These are phyloP conservation scores for Mesoligia furuncula DNA, from an alignment of 2,888 invertebrate genomes.

Conservation along the genomic window DNA sequence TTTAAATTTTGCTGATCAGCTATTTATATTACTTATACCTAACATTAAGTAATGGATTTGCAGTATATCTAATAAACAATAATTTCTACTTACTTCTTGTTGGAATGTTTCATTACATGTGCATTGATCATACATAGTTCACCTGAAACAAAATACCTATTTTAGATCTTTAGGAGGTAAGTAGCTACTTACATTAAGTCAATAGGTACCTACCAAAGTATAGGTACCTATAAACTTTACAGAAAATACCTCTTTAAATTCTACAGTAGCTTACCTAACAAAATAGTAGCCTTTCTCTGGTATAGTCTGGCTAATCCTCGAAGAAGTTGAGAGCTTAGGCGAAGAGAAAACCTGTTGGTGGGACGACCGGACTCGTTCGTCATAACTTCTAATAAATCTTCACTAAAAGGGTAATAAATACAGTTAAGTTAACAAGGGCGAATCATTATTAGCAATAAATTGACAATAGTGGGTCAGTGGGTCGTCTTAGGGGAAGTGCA, in stretches of 20 bases:
- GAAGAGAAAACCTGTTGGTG: constrained; percentile 82
- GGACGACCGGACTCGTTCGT: constrained; percentile 83
- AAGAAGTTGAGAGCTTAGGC: constrained; percentile 84
- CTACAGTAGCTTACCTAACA: constrained; percentile 74
- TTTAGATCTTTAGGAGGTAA: background rate
- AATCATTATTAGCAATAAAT: background rate
- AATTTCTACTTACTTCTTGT: constrained; percentile 81
- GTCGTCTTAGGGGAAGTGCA: no score
- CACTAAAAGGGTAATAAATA: constrained; percentile 70
- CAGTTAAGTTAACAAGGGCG: background rate
- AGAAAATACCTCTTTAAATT: background rate
- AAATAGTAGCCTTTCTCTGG: constrained; percentile 79
- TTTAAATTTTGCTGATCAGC: constrained; percentile 6
- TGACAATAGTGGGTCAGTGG: no score
- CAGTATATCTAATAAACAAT: constrained; percentile 20
- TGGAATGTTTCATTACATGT: constrained; percentile 77
- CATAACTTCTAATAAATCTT: constrained; percentile 81
- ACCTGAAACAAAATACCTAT: constrained; percentile 71
- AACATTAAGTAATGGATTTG: background rate
- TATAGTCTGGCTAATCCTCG: constrained; percentile 83
- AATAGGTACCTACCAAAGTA: background rate
- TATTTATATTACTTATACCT: background rate
- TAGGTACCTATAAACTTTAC: background rate
- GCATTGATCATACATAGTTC: constrained; percentile 85
- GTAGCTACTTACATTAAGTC: background rate